Evolutionary conservation across 1,140 invertebrate species (phyloP).

Genomic region (Neodiprion virginianus): DNA sequence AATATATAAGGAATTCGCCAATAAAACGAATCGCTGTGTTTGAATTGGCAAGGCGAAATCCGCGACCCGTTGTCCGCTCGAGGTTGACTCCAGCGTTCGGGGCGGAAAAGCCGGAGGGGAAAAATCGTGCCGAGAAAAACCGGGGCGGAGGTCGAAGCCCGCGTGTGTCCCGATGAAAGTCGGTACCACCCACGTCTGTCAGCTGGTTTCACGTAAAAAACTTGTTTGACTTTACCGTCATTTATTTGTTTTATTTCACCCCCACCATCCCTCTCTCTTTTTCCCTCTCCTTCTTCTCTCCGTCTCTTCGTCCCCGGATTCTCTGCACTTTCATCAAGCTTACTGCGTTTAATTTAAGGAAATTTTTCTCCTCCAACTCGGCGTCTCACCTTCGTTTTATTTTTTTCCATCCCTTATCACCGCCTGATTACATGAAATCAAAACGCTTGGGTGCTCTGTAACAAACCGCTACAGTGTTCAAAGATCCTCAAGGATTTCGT

Average conservation of each 20-base stretch:
- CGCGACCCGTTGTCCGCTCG: background rate
- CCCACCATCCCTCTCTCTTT: background rate
- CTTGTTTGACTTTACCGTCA: background rate
- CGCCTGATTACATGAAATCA: background rate
- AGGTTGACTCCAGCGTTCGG: background rate
- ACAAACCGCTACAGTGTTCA: too few relatives aligned
- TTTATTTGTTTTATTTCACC: background rate
- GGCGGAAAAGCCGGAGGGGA: background rate
- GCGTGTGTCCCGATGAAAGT: too few relatives aligned
- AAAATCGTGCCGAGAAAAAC: too few relatives aligned
- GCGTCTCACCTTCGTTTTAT: background rate
- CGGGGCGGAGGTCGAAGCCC: too few relatives aligned
- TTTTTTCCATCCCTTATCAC: background rate
- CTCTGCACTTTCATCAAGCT: too few relatives aligned
- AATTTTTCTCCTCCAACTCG: too few relatives aligned
- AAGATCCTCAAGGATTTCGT: too few relatives aligned
- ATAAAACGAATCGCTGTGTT: background rate
- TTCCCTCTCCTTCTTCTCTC: background rate
- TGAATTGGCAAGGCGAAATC: slow-evolving; percentile 4
- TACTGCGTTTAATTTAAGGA: too few relatives aligned
- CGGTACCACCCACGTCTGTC: too few relatives aligned
- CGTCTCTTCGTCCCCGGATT: too few relatives aligned
- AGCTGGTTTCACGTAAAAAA: background rate
- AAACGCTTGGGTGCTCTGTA: too few relatives aligned
- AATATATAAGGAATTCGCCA: slow-evolving; percentile 5